Percentiles rank a stretch among this genome's conserved stretches.
phyloP scores from a whole-genome alignment of 35 echinoderm and acorn worm genomes.

The Nesometra sesokonis region DNA sequence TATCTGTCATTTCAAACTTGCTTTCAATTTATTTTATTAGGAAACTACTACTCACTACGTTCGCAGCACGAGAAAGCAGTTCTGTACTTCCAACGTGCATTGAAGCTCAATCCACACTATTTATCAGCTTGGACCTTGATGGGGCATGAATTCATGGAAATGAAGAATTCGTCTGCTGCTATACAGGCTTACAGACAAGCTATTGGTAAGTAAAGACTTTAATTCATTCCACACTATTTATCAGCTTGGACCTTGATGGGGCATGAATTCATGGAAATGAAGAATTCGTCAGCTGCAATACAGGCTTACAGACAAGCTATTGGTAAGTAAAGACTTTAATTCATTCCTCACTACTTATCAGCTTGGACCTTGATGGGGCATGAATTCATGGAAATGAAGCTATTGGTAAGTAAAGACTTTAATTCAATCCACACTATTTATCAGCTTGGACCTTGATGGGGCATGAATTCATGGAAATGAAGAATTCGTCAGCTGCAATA shows the following conservation, averaged over 20 bases:
- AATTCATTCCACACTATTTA: constrained; percentile 86
- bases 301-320: constrained; percentile 75
- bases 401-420: too few relatives aligned
- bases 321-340: too few relatives aligned
- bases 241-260: constrained; percentile 98
- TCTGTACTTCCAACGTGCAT: constrained; percentile 52
- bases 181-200: constrained; percentile 81
- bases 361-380: constrained; percentile 98
- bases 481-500: constrained; percentile 95
- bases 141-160: too few relatives aligned
- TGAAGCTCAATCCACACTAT: constrained; percentile 96
- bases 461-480: constrained; percentile 98
- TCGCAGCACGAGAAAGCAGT: constrained; percentile 94
- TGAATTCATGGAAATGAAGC: constrained; percentile 97
- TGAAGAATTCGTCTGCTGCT: too few relatives aligned
- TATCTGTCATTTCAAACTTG: too few relatives aligned
- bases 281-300: too few relatives aligned
- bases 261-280: too few relatives aligned
- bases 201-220: too few relatives aligned
- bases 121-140: constrained; percentile 95
- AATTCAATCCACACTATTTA: constrained; percentile 90
- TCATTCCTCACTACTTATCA: constrained; percentile 87
- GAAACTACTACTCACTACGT: constrained; percentile 87
- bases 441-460: constrained; percentile 98
- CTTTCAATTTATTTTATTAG: constrained; percentile 29